These are phyloP conservation scores for Eulemur rufifrons DNA, from an alignment of 2,113 vertebrate species.

Conservation along the genomic window DNA sequence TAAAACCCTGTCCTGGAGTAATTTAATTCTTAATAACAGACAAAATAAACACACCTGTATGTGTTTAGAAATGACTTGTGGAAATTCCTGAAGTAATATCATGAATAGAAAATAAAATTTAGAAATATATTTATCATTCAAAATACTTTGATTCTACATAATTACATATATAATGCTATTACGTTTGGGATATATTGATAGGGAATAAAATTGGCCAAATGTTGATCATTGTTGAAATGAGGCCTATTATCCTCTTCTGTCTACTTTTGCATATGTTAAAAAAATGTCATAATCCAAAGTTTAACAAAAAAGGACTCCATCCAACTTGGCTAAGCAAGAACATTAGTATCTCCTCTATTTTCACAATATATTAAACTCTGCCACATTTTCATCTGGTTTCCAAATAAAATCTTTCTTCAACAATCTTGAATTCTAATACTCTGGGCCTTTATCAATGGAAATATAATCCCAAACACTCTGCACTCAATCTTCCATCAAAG, in stretches of 20 bases:
- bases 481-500: background rate
- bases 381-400: background rate
- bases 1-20: background rate
- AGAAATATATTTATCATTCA: background rate
- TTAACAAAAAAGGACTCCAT: background rate
- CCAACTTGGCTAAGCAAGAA: background rate
- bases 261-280: background rate
- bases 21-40: background rate
- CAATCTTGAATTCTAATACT: background rate
- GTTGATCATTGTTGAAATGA: background rate
- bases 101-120: slow-evolving; percentile 7
- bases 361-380: background rate
- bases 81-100: background rate
- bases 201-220: background rate
- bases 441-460: background rate
- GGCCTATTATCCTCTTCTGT: background rate
- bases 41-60: background rate
- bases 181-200: background rate
- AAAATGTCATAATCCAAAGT: background rate
- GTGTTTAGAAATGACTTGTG: background rate
- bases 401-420: background rate
- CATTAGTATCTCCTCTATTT: background rate
- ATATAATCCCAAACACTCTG: background rate
- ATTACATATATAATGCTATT: background rate
- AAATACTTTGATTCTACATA: background rate